Conservation (phyloP, 2,113 vertebrate species). For the Brachypteracias leptosomus region DNA sequence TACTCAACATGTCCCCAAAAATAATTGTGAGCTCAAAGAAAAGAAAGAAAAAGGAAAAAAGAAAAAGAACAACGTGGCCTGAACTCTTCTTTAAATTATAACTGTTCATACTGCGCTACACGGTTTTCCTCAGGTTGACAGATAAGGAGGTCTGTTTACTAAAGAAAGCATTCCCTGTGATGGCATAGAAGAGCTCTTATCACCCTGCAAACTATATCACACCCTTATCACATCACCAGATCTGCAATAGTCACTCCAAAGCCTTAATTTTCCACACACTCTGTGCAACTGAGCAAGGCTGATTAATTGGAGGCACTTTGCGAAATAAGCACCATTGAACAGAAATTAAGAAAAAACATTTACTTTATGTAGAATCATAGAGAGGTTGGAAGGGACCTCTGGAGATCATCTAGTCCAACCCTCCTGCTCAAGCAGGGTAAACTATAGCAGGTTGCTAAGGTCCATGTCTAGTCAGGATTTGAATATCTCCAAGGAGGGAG, state of each 20-base stretch:
- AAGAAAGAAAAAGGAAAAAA: neutral
- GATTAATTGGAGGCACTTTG: neutral
- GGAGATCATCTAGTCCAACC: neutral
- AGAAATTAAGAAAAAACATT: neutral
- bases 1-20: neutral
- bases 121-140: neutral
- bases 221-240: neutral
- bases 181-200: neutral
- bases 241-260: neutral
- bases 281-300: neutral
- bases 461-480: neutral
- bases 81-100: neutral
- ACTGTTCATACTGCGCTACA: neutral
- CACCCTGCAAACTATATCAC: neutral
- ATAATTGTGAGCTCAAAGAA: neutral
- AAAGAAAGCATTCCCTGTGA: neutral
- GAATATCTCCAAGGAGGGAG: neutral
- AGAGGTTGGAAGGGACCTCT: neutral
- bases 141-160: neutral
- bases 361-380: neutral
- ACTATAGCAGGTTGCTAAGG: neutral
- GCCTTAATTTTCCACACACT: neutral
- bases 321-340: neutral
- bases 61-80: rapidly evolving
- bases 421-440: neutral